Evolutionary conservation across 1,140 invertebrate species (phyloP).

Genomic region (Planococcus citri): DNA sequence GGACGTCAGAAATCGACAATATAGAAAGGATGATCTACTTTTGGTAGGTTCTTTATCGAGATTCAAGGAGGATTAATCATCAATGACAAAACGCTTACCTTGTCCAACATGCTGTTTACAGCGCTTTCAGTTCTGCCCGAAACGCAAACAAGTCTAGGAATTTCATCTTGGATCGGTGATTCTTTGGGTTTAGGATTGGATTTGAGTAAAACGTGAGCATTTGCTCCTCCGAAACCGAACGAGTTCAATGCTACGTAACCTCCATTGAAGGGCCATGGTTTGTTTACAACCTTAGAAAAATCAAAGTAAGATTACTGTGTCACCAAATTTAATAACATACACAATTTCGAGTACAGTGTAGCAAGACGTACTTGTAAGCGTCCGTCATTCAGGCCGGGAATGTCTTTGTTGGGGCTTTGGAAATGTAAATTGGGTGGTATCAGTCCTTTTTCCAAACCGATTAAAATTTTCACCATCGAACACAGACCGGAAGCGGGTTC

Average conservation of each 20-base stretch:
- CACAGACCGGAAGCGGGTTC: conserved; percentile 87
- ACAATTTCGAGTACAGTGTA: background rate
- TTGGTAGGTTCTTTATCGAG: background rate
- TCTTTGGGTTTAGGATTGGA: conserved; percentile 59
- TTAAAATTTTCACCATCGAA: conserved; percentile 76
- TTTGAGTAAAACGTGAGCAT: conserved; percentile 78
- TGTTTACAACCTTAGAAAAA: conserved; percentile 53
- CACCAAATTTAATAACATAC: too few species aligned
- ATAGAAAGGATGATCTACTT: background rate
- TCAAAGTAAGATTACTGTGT: conserved; percentile 8
- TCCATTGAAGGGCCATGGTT: conserved; percentile 66
- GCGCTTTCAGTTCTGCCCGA: conserved; percentile 77
- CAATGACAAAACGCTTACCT: conserved; percentile 36
- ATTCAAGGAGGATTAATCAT: background rate
- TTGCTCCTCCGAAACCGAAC: conserved; percentile 95
- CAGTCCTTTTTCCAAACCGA: conserved; percentile 74
- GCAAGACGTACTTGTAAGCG: conserved; percentile 48
- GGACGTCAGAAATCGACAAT: too few species aligned
- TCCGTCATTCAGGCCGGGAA: conserved; percentile 75
- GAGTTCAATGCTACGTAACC: conserved; percentile 81
- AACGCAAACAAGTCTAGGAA: conserved; percentile 60
- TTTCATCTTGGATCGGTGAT: conserved; percentile 37
- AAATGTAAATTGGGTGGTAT: conserved; percentile 89
- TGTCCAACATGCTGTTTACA: conserved; percentile 52
- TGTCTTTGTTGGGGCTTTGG: conserved; percentile 70